Base-by-base conservation (phyloP, 2,888 invertebrate species). In the Exocentrus adspersus region DNA sequence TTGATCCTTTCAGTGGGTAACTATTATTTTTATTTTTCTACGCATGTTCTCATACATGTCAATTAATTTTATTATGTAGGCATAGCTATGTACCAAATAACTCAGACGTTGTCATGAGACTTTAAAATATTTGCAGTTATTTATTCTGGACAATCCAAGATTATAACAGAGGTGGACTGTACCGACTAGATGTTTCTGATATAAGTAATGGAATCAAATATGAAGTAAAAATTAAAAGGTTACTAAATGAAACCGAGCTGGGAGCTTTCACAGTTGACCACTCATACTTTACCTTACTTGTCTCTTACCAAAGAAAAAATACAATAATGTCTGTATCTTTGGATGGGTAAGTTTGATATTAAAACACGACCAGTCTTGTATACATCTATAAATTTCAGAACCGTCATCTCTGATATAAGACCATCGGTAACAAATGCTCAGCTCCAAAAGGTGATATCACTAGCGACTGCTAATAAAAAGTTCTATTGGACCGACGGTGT, bases 1-100 rank as follows among this genome's bases (percentile, higher is more conserved):
- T 95, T 0, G 97, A 97, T 84, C 94, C 97, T 28, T 90, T 93
- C 76, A 97, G 97, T 80, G 97, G 97, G 87, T 92, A 82, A 83
- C 84, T 54, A 57, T 43, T 37, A 19, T 43, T 43, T 7, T 54
- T 14, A 24, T 53, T 20, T 7, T 20, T 51, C 79, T n/a, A n/a
- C n/a, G n/a, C n/a, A n/a, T n/a, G n/a, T n/a, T n/a, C n/a, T n/a
- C n/a, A n/a, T n/a, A n/a, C n/a, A n/a, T n/a, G n/a, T n/a, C n/a
- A n/a, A n/a, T n/a, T n/a, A n/a, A n/a, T n/a, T n/a, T n/a, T n/a
- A n/a, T n/a, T n/a, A n/a, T n/a, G n/a, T n/a, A n/a, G n/a, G n/a
- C n/a, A n/a, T n/a, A n/a, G n/a, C n/a, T n/a, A n/a, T n/a, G n/a
- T n/a, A n/a, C n/a, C n/a, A n/a, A n/a, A n/a, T n/a, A n/a, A n/a